Percentiles rank a stretch among this genome's conserved stretches.
phyloP scores from a whole-genome alignment of 2,888 invertebrate genomes.

The Fragum whitleyi region DNA sequence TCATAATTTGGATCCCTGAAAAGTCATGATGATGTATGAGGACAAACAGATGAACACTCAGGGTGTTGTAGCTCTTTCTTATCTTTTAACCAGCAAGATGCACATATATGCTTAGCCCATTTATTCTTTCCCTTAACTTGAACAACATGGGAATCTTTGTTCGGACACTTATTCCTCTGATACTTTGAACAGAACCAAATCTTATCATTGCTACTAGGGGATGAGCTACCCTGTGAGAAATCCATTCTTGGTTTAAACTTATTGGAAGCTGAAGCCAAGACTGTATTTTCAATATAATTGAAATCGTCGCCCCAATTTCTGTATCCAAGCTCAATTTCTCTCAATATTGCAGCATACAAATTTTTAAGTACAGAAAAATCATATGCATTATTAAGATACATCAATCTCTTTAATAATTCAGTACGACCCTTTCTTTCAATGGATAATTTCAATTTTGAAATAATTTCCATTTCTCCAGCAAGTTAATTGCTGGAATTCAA shows the following conservation, averaged over 20 bases:
- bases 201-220: not conserved
- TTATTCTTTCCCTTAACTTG: conserved; percentile 2
- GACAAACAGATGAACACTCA: not conserved
- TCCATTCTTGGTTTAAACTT: not conserved
- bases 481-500: not conserved
- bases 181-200: not conserved
- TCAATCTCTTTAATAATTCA: not conserved
- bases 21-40: not conserved
- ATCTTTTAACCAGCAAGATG: not conserved
- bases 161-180: not conserved
- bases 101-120: conserved; percentile 9
- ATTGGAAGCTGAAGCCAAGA: not conserved
- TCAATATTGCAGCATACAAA: conserved; percentile 6
- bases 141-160: not conserved
- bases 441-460: not conserved
- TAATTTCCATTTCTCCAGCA: conserved; percentile 9
- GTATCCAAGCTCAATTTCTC: conserved; percentile 2
- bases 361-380: not conserved
- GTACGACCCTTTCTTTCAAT: not conserved
- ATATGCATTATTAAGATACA: no score
- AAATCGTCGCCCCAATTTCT: not conserved
- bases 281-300: conserved; percentile 5
- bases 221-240: not conserved
- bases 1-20: not conserved
- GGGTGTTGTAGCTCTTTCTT: not conserved